Conservation (phyloP, 2,888 invertebrate species). For the Stenodera caucasica region DNA sequence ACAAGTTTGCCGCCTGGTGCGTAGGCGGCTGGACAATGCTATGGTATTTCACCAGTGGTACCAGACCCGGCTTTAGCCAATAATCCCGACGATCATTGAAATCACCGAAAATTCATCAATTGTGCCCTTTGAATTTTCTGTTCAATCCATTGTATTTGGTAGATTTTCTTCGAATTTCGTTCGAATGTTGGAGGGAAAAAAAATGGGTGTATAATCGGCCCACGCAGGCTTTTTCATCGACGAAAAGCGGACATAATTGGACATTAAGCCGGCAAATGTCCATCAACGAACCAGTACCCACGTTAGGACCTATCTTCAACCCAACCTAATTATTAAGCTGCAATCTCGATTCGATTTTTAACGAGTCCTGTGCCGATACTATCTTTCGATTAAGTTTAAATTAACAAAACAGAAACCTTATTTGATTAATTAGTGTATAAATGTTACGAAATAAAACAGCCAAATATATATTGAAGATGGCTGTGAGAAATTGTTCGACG, state of each 20-base stretch:
- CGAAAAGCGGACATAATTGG: conserved; percentile 9
- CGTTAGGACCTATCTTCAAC: conserved; percentile 3
- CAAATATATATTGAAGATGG: too few relatives aligned
- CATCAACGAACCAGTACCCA: conserved; percentile 7
- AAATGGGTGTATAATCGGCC: conserved; percentile 4
- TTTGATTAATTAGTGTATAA: conserved; percentile 36
- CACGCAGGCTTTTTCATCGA: conserved; percentile 4
- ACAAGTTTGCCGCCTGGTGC: conserved; percentile 29
- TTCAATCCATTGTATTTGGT: too few relatives aligned
- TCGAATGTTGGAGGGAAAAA: too few relatives aligned
- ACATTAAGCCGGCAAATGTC: conserved; percentile 8
- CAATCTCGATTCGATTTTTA: conserved; percentile 18
- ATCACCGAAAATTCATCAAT: too few relatives aligned
- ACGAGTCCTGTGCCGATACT: conserved; percentile 30
- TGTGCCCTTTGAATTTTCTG: too few relatives aligned
- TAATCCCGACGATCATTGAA: too few relatives aligned
- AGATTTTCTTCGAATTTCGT: too few relatives aligned
- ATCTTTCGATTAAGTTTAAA: conserved; percentile 33
- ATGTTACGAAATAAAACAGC: conserved; percentile 33
- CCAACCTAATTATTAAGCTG: conserved; percentile 13
- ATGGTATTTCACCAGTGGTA: conserved; percentile 26
- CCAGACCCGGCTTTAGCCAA: too few relatives aligned
- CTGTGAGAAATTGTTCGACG: too few relatives aligned
- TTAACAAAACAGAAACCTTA: conserved; percentile 32
- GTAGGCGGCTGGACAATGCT: conserved; percentile 30